Conservation (phyloP, 92 coral and sea anemone genomes). For the Chrysogorgia sp. region DNA sequence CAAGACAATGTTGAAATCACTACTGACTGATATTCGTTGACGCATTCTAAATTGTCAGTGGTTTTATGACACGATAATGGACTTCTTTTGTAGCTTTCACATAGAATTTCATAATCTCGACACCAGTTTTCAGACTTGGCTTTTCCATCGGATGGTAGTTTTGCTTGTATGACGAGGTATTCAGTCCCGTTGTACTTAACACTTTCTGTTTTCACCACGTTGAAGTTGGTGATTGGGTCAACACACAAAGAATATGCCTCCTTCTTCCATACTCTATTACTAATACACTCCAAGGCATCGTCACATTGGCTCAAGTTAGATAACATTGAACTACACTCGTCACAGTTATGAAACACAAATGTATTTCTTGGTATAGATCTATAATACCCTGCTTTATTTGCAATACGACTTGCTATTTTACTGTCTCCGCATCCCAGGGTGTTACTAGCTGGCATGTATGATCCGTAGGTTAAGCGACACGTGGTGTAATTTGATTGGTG, state of each 20-base stretch:
- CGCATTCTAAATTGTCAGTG: constrained; percentile 9
- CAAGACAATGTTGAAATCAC: not conserved
- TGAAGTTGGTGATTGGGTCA: constrained; percentile 12
- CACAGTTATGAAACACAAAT: constrained; percentile 54
- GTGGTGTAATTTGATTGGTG: constrained; percentile 7
- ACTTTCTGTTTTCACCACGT: not conserved
- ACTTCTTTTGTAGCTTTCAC: not conserved
- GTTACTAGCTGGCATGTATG: constrained; percentile 40
- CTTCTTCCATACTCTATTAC: constrained; percentile 17
- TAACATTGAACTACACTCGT: constrained; percentile 23
- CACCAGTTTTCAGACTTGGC: constrained; percentile 22
- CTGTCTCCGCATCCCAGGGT: constrained; percentile 29
- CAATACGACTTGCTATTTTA: constrained; percentile 13
- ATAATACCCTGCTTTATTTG: constrained; percentile 34
- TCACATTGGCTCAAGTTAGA: constrained; percentile 28
- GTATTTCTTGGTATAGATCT: constrained; percentile 30
- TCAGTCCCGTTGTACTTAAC: not conserved
- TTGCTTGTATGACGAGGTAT: constrained; percentile 4
- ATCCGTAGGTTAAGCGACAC: constrained; percentile 50
- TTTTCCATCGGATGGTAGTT: constrained; percentile 9
- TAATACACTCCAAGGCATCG: constrained; percentile 52
- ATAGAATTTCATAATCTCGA: constrained; percentile 4
- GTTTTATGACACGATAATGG: constrained; percentile 9
- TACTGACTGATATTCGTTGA: constrained; percentile 4
- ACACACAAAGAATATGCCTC: constrained; percentile 22